A percentile compares a stretch with the other conserved stretches of the same genome.
phyloP scores from a whole-genome alignment of 1,140 invertebrate species.

The Lethrus apterus region DNA sequence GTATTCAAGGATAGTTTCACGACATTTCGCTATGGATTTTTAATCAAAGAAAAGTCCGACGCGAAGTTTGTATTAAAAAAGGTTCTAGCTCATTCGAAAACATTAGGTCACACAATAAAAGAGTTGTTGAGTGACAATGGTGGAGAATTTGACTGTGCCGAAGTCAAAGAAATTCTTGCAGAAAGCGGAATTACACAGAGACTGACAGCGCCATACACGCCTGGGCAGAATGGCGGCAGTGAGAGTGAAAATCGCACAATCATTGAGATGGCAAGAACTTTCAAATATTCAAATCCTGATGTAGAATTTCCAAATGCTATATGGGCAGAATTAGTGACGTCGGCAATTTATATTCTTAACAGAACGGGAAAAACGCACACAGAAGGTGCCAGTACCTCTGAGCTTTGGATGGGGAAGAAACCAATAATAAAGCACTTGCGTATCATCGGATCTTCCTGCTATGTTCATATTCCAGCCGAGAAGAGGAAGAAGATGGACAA shows the following conservation, averaged over 20 bases:
- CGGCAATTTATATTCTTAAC: constrained; percentile 32
- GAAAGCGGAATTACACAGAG: constrained; percentile 28
- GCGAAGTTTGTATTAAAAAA: too few species aligned
- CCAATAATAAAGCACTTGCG: constrained; percentile 11
- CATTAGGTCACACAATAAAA: constrained; percentile 25
- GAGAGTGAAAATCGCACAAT: constrained; percentile 33
- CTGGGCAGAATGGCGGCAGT: constrained; percentile 30
- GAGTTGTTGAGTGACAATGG: constrained; percentile 36
- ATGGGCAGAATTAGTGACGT: constrained; percentile 31
- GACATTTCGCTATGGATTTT: too few species aligned
- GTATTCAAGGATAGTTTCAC: too few species aligned
- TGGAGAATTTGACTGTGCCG: constrained; percentile 33
- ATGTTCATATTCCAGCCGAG: not conserved
- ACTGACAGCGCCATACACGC: constrained; percentile 34
- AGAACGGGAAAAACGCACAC: constrained; percentile 27
- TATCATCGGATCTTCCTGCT: not conserved
- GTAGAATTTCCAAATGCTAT: constrained; percentile 22
- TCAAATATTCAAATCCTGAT: constrained; percentile 34
- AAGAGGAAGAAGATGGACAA: not conserved
- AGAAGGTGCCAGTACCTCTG: constrained; percentile 27
- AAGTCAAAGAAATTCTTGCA: constrained; percentile 27
- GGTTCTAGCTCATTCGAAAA: too few species aligned
- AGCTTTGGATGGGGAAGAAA: constrained; percentile 25
- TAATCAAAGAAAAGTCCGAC: too few species aligned
- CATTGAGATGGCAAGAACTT: constrained; percentile 35